Evolutionary conservation across 2,113 vertebrate species (phyloP).

Genomic region (Hemiscyllium ocellatum): DNA sequence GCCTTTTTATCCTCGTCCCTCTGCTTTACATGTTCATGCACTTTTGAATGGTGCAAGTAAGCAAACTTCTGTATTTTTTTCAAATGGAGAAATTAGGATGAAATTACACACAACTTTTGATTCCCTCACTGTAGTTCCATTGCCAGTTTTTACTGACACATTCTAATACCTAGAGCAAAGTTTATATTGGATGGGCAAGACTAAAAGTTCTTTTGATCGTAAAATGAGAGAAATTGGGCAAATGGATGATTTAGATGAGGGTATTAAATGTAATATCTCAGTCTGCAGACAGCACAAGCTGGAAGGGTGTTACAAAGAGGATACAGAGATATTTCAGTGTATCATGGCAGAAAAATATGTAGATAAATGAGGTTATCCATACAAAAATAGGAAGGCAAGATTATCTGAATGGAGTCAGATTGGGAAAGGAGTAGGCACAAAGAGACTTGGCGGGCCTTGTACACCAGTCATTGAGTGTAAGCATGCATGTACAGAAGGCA

Average conservation of each 20-base stretch:
- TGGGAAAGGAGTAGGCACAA: too few relatives aligned
- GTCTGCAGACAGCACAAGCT: too few relatives aligned
- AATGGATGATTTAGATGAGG: not conserved
- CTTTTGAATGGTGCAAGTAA: not conserved
- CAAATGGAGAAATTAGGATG: not conserved
- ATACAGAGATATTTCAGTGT: too few relatives aligned
- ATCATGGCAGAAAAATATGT: too few relatives aligned
- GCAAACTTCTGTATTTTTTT: not conserved
- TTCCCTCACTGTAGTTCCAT: not conserved
- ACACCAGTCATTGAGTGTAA: too few relatives aligned
- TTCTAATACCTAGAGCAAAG: not conserved
- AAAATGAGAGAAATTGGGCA: not conserved
- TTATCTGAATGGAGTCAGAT: too few relatives aligned
- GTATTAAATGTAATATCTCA: too few relatives aligned
- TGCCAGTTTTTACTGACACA: not conserved
- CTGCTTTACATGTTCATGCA: not conserved
- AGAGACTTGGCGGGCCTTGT: too few relatives aligned
- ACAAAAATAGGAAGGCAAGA: too few relatives aligned
- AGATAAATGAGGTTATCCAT: too few relatives aligned
- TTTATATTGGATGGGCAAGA: not conserved
- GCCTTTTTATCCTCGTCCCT: not conserved
- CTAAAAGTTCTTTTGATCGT: not conserved
- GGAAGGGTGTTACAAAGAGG: too few relatives aligned
- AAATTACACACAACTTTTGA: not conserved
- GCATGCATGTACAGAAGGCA: too few relatives aligned